Evolutionary conservation across 2,888 invertebrate genomes (phyloP).

Genomic region (Amiota minor): DNA sequence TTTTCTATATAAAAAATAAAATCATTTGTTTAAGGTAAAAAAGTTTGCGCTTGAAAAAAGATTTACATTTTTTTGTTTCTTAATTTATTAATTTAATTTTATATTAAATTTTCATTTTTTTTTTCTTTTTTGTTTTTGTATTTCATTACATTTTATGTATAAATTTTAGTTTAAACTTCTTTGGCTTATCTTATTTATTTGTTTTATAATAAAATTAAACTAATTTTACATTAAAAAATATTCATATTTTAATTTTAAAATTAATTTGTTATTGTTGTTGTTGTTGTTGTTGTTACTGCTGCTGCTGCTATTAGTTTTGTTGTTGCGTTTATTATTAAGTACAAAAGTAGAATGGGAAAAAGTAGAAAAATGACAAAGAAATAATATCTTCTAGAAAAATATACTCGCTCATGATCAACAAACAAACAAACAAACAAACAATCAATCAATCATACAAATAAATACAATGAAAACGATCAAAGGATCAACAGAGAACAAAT

Average conservation of each 20-base stretch:
- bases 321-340: slow-evolving; percentile 47
- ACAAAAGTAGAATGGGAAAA: slow-evolving; percentile 47
- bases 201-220: slow-evolving; percentile 22
- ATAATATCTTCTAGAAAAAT: neutral
- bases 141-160: slow-evolving; percentile 26
- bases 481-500: neutral
- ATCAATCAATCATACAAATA: neutral
- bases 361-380: slow-evolving; percentile 17
- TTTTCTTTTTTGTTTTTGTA: neutral
- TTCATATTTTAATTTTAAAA: slow-evolving; percentile 54
- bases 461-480: neutral
- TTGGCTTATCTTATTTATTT: slow-evolving; percentile 72
- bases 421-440: neutral
- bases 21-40: slow-evolving; percentile 23
- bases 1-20: slow-evolving; percentile 9
- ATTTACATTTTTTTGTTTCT: slow-evolving; percentile 7
- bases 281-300: slow-evolving; percentile 32
- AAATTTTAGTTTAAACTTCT: slow-evolving; percentile 54
- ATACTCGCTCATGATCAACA: neutral
- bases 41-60: slow-evolving; percentile 15
- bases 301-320: slow-evolving; percentile 33
- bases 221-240: slow-evolving; percentile 22
- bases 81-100: slow-evolving; percentile 31
- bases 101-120: slow-evolving; percentile 4
- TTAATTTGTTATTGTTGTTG: slow-evolving; percentile 33